A percentile compares a stretch with the other conserved stretches of the same genome.
phyloP scores from a whole-genome alignment of 2,888 invertebrate genomes.

The Hanleya hanleyi region DNA sequence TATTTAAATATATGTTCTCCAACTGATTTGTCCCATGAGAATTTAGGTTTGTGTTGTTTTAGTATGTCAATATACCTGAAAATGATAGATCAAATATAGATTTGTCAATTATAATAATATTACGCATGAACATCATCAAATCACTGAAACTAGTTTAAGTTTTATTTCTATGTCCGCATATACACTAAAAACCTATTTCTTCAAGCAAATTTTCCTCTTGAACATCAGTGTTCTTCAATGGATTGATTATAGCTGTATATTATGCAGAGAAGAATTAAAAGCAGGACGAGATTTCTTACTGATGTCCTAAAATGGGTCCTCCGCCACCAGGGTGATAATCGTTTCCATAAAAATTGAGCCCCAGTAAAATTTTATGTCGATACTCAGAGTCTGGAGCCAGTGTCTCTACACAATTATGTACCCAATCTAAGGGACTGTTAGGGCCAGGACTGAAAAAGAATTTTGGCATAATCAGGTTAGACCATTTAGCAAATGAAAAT shows the following conservation, averaged over 20 bases:
- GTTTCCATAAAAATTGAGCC: constrained; percentile 95
- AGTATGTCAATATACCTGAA: constrained; percentile 80
- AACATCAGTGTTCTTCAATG: no score
- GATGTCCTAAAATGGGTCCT: constrained; percentile 85
- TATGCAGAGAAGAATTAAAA: neutral
- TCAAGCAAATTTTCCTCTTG: no score
- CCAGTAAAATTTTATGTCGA: constrained; percentile 87
- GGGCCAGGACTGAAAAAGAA: constrained; percentile 81
- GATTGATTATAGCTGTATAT: no score
- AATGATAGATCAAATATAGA: no score
- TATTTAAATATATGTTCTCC: constrained; percentile 88
- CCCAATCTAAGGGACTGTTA: constrained; percentile 91
- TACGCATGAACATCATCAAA: no score
- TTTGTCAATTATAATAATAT: no score
- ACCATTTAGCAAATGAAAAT: no score
- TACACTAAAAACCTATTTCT: constrained; percentile 11
- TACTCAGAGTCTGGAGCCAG: constrained; percentile 79
- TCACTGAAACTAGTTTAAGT: no score
- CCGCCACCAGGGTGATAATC: constrained; percentile 86
- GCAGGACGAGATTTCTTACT: no score
- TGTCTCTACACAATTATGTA: constrained; percentile 83
- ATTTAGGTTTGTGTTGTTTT: constrained; percentile 83
- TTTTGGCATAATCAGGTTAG: no score
- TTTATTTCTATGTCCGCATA: constrained; percentile 1
- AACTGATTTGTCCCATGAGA: constrained; percentile 84